Evolutionary conservation across 2,113 vertebrate genomes (phyloP), one percentile per base, ranked within the genome.

Genomic region (Melanerpes aurifrons): DNA sequence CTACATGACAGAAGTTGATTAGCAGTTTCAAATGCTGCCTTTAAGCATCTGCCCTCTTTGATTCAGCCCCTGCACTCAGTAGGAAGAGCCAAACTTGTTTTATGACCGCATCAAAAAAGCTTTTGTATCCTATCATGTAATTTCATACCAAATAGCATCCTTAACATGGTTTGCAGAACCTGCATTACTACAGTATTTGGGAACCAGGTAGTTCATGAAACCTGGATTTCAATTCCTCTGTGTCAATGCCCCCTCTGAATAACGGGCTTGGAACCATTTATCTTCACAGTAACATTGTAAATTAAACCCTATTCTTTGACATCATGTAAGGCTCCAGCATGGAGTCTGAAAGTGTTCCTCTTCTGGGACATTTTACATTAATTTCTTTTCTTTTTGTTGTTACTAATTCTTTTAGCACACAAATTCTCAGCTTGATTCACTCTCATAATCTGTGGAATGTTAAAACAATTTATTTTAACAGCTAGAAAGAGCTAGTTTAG

Each of bases 391-490:
- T 3, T 29, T 66, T 82, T 74, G 35, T 56, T 86, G 16, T 77
- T 73, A 32, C 12, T 73, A 45, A 25, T 70, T 28, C 57, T 67
- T 70, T 81, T 43, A 80, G 43, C 57, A 48, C 25, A 81, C 35
- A 68, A 66, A 5, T 79, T 93, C 82, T 84, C 67, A 90, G 67
- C 74, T 47, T 62, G 63, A 85, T 31, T 77, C 32, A 43, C 29
- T 35, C 71, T 77, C 58, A 28, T 63, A 77, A 92, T 80, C 82
- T 1, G 0, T 29, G 48, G 69, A 92, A 95, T 70, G 74, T 43
- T 87, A 82, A 77, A 94, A 67, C 31, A 53, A 78, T 78, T 78
- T 88, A 45, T 85, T 93, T 92, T 69, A 93, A 73, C 78, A 76
- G 66, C 53, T 85, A 76, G 40, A 89, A 91, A 32, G 29, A 82